Evolutionary conservation across 2,888 invertebrate species (phyloP), one percentile per base, ranked within the genome.

Genomic region (Agelastica alni): DNA sequence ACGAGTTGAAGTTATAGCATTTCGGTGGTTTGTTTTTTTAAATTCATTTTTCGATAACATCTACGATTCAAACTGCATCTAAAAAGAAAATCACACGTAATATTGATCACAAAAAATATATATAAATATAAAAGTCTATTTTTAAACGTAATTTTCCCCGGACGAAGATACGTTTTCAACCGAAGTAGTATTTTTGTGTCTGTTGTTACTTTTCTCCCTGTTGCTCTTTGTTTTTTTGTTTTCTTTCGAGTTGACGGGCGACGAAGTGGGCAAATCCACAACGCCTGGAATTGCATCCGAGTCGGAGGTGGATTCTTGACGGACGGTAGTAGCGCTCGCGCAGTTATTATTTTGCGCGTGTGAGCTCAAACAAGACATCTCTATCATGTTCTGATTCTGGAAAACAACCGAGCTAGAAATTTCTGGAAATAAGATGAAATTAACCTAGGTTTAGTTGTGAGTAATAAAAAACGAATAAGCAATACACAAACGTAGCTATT

Each of bases 291-390:
- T 13, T 13, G 32, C 39, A 9, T 30, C 57, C 34, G 51, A 32
- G 45, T 45, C 46, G 51, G 60, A 52, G 3, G 56, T 47, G 12
- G 57, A 53, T 39, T 57, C 57, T 28, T 57, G 53, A 12, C 51
- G 53, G 28, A 31, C 26, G 67, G 66, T 22, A 66, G 65, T 22
- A n/a, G n/a, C n/a, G 20, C 20, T 39, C 7, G 49, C 57, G 69
- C 69, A 48, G 51, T 85, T 87, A 77, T 87, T 87, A 76, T 87
- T 87, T 70, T 85, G 85, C 28, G 79, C 75, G 59, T 85, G 85
- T 28, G 79, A 75, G 59, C 79, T 74, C 65, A 87, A 76, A 75
- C 85, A 85, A 42, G 87, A 85, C 81, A 87, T 85, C 78, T 87
- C 86, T 69, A 85, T 85, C 71, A 79, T 78, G 73, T 79, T 80